Conservation (phyloP, 2,113 vertebrate species). For the Bubo blakistoni region DNA sequence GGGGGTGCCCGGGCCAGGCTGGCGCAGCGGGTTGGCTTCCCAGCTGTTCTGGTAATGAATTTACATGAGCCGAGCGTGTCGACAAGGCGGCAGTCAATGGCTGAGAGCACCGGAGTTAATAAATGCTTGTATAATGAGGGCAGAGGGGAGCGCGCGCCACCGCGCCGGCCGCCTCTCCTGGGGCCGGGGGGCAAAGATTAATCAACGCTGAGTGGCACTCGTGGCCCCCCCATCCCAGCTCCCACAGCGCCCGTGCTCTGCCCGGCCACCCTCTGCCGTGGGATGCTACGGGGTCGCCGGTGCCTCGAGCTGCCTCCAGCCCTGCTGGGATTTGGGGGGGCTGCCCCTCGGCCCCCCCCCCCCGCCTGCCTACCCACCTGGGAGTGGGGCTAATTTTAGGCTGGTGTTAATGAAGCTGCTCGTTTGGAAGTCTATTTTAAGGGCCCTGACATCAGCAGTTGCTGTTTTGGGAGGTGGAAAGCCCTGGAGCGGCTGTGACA, state of each 20-base stretch:
- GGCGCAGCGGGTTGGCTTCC: slow-evolving; percentile 9
- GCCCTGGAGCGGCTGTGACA: neutral
- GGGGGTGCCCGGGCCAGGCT: neutral
- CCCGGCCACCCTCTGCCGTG: neutral
- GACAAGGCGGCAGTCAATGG: slow-evolving; percentile 58
- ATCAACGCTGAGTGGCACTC: slow-evolving; percentile 34
- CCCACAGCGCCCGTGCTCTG: neutral
- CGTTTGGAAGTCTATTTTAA: slow-evolving; percentile 69
- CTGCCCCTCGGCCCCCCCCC: neutral
- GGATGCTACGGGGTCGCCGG: neutral
- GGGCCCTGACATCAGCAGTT: slow-evolving; percentile 67
- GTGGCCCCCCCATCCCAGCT: neutral
- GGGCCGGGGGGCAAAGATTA: slow-evolving; percentile 55
- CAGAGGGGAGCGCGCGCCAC: slow-evolving; percentile 7
- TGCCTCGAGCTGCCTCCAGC: neutral
- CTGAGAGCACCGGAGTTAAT: slow-evolving; percentile 63
- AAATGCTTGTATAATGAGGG: slow-evolving; percentile 65
- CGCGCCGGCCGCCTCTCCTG: neutral
- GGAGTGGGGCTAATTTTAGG: slow-evolving; percentile 70
- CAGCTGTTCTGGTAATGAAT: slow-evolving; percentile 72
- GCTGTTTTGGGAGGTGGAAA: slow-evolving; percentile 34
- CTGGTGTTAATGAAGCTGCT: slow-evolving; percentile 65
- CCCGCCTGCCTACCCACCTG: neutral
- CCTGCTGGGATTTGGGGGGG: neutral
- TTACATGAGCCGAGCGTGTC: slow-evolving; percentile 62